phyloP scores from a whole-genome alignment of 2,113 vertebrate species.

The Phrynocephalus versicolor region DNA sequence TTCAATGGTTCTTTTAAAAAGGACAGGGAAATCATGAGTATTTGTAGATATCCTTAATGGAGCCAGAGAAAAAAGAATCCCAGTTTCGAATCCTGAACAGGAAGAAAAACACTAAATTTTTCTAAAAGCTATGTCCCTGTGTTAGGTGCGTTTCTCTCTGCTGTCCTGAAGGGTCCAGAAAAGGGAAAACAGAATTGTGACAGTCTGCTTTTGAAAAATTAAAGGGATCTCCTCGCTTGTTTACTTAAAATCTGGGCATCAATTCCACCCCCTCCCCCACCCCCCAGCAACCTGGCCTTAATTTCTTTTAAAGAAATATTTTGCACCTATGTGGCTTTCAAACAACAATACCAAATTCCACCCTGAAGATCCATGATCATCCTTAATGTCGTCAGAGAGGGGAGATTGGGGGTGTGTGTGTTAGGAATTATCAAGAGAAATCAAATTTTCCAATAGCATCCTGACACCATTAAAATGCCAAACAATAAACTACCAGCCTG shows the following conservation, averaged over 20 bases:
- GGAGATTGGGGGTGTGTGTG: constrained; percentile 48
- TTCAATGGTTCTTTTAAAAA: no score
- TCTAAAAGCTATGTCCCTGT: neutral
- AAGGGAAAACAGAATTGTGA: constrained; percentile 39
- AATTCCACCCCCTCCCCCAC: no score
- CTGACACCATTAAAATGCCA: constrained; percentile 99
- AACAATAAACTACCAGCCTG: constrained; percentile 99
- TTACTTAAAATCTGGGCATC: constrained; percentile 57
- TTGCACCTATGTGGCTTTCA: constrained; percentile 68
- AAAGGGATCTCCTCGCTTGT: constrained; percentile 38
- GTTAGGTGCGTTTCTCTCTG: neutral
- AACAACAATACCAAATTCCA: neutral
- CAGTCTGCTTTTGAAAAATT: neutral
- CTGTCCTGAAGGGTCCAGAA: constrained; percentile 58
- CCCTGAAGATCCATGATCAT: constrained; percentile 74
- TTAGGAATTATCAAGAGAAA: constrained; percentile 99
- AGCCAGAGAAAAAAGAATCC: neutral
- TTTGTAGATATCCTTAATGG: neutral
- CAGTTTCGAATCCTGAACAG: constrained; percentile 13
- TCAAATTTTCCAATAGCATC: constrained; percentile 99
- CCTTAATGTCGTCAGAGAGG: constrained; percentile 95
- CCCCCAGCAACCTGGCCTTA: neutral
- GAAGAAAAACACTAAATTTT: neutral
- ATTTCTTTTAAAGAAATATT: constrained; percentile 13
- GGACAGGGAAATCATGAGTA: no score